Conservation (phyloP, 2,113 vertebrate species). For the Climacteris rufus region DNA sequence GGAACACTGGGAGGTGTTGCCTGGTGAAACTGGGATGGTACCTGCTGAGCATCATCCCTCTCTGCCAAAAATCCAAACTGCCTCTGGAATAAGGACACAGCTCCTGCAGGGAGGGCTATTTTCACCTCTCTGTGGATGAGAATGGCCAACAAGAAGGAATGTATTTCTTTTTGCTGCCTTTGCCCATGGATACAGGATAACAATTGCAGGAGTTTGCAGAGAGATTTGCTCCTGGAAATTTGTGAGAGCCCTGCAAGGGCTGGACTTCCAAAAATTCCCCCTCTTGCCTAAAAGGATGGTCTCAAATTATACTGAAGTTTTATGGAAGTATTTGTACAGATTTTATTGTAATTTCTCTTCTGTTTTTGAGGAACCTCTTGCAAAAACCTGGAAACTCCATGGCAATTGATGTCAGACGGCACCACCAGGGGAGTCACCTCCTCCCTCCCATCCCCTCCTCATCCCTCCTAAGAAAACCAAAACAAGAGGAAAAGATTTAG, state of each 20-base stretch:
- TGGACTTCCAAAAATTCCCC: neutral
- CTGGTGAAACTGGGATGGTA: neutral
- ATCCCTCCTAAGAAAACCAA: neutral
- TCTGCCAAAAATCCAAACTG: neutral
- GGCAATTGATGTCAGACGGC: neutral
- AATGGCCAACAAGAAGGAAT: neutral
- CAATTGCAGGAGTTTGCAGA: neutral
- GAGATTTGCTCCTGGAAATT: neutral
- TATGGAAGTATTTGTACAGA: neutral
- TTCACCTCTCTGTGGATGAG: neutral
- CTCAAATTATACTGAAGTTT: accelerated
- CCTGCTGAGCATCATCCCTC: neutral
- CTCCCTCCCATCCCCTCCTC: neutral
- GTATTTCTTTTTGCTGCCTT: neutral
- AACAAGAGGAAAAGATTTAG: neutral
- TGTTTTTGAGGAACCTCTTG: accelerated
- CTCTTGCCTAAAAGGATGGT: neutral
- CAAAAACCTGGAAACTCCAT: accelerated
- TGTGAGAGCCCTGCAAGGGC: neutral
- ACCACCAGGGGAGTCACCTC: neutral
- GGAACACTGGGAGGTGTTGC: neutral
- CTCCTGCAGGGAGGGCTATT: neutral
- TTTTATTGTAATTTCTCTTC: neutral
- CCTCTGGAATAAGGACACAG: neutral
- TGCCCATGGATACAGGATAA: accelerated